A percentile compares a stretch with the other conserved stretches of the same genome.
Evolutionary conservation across 2,888 invertebrate genomes (phyloP).

Genomic region (Zygaena filipendulae): DNA sequence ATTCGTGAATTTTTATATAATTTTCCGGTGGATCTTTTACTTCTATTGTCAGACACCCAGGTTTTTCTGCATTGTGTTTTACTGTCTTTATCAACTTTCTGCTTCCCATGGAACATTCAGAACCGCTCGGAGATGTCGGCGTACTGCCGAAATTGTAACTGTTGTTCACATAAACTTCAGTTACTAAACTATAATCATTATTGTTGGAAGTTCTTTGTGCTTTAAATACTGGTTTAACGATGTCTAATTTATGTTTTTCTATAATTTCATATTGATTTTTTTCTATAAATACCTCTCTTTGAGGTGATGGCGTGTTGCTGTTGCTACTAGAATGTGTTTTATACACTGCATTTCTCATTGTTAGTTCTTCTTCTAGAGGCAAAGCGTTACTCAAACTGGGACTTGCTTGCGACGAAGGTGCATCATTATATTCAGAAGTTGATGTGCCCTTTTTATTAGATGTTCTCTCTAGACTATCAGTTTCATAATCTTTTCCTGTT

Average conservation of each 20-base stretch:
- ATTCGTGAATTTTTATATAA: conserved; percentile 79
- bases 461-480: conserved; percentile 77
- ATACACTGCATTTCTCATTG: conserved; percentile 80
- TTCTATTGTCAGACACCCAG: conserved; percentile 86
- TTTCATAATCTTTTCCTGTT: conserved; percentile 74
- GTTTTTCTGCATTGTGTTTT: conserved; percentile 69
- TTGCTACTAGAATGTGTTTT: conserved; percentile 71
- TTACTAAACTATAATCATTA: conserved; percentile 75
- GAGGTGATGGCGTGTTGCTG: conserved; percentile 55
- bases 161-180: conserved; percentile 83
- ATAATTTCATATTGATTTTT: conserved; percentile 57
- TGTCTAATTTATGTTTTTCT: conserved; percentile 23
- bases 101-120: conserved; percentile 68
- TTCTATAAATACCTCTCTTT: conserved; percentile 33
- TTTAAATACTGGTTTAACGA: neutral
- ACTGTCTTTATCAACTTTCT: conserved; percentile 62
- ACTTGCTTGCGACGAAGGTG: conserved; percentile 76
- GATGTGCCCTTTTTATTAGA: conserved; percentile 59
- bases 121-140: conserved; percentile 68
- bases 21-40: conserved; percentile 85
- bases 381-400: conserved; percentile 79
- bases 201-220: conserved; percentile 28
- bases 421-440: conserved; percentile 72
- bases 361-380: conserved; percentile 83
- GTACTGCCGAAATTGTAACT: conserved; percentile 73